Base-by-base conservation (phyloP, 2,113 vertebrate genomes). In the Microcebus murinus region DNA sequence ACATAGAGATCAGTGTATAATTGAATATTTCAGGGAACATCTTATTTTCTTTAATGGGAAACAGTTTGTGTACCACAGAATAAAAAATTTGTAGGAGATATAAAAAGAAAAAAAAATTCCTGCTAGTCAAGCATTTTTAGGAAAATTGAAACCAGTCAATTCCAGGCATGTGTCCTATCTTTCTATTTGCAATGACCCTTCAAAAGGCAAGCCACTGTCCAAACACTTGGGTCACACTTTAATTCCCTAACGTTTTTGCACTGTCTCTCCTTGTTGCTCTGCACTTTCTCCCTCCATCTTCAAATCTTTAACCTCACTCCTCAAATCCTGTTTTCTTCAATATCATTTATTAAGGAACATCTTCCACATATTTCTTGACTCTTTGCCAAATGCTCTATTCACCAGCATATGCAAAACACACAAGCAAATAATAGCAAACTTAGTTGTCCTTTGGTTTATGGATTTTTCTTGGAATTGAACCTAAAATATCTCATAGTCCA, bases 91-190 rank as follows among this genome's bases (percentile, higher is more conserved):
- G 68, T 23, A 45, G 25, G 52, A 25, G 8, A 79, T 48, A 71
- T 68, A 34, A 70, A 59, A 59, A 3, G 23, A 77, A 67, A 36
- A 77, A 8, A 21, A 57, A 77, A 27, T 90, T 8, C 13, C 20
- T 27, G 18, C 2, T 68, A 45, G 61, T 55, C 13, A 80, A 59
- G 31, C 59, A 61, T 9, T 50, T 48, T 50, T 48, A 34, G 55
- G 18, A 63, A 73, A 87, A 81, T 4, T 80, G 39, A 48, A 59
- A 18, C 31, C 11, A 4, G 1, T 34, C 2, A 23, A 20, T 21
- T 65, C 1, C 1, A 48, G 4, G 61, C 4, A 10, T 6, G 1
- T 34, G 55, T 57, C 36, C 25, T 57, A 11, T 52, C 5, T 2
- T 57, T n/a, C 17, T 52, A 6, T 42, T 82, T 57, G 23, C 45